These are phyloP conservation scores for Flexamia atlantica DNA, from an alignment of 2,888 invertebrate genomes.

Conservation along the genomic window DNA sequence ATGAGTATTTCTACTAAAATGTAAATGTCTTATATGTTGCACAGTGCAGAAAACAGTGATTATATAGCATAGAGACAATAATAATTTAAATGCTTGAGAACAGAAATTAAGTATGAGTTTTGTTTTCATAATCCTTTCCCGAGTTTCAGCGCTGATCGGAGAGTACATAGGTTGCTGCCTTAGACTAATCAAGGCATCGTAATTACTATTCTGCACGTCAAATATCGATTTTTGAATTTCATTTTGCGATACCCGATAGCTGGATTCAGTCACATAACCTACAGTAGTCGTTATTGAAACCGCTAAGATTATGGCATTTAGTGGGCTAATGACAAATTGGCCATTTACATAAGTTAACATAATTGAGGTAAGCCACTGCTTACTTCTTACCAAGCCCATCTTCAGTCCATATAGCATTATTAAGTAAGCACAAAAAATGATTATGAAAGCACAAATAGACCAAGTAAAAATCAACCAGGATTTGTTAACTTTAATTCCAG, in stretches of 20 bases:
- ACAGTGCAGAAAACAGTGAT: not conserved
- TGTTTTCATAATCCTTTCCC: not conserved
- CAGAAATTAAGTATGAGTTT: not conserved
- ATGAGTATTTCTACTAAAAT: not conserved
- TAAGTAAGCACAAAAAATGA: not conserved
- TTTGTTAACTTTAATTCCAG: not conserved
- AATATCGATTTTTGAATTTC: not conserved
- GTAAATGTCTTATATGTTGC: not conserved
- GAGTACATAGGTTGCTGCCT: not conserved
- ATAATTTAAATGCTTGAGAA: not conserved
- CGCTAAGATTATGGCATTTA: not conserved
- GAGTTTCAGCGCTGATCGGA: not conserved
- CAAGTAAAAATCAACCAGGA: not conserved
- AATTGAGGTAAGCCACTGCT: not conserved
- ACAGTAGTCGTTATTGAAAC: not conserved
- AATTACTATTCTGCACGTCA: not conserved
- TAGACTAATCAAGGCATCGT: not conserved
- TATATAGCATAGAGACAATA: not conserved
- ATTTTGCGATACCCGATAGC: not conserved
- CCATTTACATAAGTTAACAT: not conserved
- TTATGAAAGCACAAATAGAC: not conserved
- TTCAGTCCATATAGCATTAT: constrained; percentile 16
- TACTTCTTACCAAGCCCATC: constrained; percentile 10
- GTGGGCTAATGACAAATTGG: not conserved
- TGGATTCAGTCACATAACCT: not conserved